Percentiles rank a stretch among this genome's conserved stretches.
Conservation (phyloP, 2,888 invertebrate genomes). For the Tetramorium bicarinatum region DNA sequence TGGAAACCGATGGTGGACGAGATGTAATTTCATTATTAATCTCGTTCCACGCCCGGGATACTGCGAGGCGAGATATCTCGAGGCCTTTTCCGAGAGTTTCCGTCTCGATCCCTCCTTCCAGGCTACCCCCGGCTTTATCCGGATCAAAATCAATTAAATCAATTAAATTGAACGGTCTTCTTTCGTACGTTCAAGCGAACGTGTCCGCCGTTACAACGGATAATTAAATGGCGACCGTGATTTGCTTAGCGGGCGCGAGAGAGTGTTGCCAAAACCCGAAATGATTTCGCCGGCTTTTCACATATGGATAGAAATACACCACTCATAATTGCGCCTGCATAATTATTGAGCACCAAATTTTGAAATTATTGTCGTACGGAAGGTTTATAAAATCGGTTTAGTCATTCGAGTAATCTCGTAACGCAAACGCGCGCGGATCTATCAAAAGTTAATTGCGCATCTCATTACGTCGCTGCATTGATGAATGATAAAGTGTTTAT, state of each 20-base stretch:
- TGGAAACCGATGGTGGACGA: slow-evolving; percentile 46
- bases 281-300: neutral
- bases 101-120: neutral
- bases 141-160: neutral
- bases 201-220: neutral
- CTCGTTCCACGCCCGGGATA: neutral
- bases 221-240: neutral
- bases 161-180: neutral
- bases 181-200: neutral
- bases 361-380: neutral
- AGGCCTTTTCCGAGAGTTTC: neutral
- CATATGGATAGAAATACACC: neutral
- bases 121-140: neutral
- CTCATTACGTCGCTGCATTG: slow-evolving; percentile 5
- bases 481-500: slow-evolving; percentile 21
- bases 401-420: neutral
- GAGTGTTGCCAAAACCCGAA: neutral
- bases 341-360: slow-evolving; percentile 15
- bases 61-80: slow-evolving; percentile 4
- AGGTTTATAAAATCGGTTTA: slow-evolving; percentile 30
- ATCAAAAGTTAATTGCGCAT: slow-evolving; percentile 33
- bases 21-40: slow-evolving; percentile 58
- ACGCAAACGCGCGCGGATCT: neutral
- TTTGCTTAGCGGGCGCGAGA: neutral
- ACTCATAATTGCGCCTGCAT: slow-evolving; percentile 8